Evolutionary conservation across 2,113 vertebrate species (phyloP).

Genomic region (Pardalotus punctatus): DNA sequence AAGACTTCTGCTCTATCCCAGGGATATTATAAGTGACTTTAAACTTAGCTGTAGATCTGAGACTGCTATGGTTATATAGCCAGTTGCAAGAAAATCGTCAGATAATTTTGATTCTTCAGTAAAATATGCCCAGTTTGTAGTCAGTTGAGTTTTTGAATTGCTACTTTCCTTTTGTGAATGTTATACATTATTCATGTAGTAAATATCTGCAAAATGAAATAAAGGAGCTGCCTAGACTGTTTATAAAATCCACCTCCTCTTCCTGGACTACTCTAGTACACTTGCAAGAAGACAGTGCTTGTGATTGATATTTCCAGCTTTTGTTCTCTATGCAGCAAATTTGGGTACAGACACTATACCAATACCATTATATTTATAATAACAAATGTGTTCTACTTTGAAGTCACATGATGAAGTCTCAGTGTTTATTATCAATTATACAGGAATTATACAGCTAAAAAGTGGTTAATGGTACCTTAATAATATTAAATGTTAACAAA

Average conservation of each 20-base stretch:
- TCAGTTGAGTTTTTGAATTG: neutral
- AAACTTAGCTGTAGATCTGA: neutral
- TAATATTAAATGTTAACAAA: neutral
- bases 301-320: neutral
- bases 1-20: neutral
- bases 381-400: neutral
- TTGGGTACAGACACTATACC: neutral
- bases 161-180: neutral
- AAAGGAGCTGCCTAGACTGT: neutral
- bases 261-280: neutral
- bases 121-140: neutral
- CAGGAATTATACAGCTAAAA: neutral
- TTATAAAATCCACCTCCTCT: neutral
- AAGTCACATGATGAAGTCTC: rapidly evolving
- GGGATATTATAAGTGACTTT: neutral
- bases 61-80: neutral
- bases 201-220: slow-evolving; percentile 13
- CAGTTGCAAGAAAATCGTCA: neutral
- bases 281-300: neutral
- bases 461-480: neutral
- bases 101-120: neutral
- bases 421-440: too few species aligned
- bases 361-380: neutral
- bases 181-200: neutral
- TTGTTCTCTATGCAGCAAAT: neutral